These are phyloP conservation scores for Pristionchus fissidentatus DNA, from an alignment of 2,888 invertebrate species.

Conservation along the genomic window DNA sequence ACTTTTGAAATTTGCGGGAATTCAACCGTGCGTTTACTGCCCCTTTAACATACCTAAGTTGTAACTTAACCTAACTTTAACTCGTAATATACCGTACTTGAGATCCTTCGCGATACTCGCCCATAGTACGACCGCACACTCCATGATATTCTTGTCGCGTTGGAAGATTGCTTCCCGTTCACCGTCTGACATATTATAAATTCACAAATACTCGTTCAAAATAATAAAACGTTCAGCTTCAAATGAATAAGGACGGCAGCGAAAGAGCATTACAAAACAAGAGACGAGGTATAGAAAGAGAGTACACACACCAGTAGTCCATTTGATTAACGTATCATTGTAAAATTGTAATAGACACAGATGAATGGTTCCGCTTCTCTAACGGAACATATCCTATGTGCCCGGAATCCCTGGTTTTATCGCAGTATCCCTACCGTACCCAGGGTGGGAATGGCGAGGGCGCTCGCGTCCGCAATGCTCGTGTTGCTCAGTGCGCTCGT, in stretches of 20 bases:
- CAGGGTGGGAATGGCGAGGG: neutral
- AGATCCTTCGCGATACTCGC: constrained; percentile 21
- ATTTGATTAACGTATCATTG: no score
- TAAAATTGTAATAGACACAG: neutral
- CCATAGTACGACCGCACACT: constrained; percentile 47
- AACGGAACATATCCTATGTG: neutral
- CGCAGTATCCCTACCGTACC: neutral
- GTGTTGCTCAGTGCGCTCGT: constrained; percentile 29
- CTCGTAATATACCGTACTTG: constrained; percentile 23
- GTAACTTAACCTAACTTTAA: no score
- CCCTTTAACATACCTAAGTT: no score
- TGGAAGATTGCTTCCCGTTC: neutral
- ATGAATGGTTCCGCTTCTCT: neutral
- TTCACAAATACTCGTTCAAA: no score
- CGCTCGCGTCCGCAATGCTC: neutral
- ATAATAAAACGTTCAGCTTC: no score
- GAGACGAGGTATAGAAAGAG: no score
- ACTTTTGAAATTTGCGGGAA: no score
- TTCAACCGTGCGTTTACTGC: no score
- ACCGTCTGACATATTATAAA: no score
- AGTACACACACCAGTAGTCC: no score
- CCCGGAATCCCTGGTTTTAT: neutral
- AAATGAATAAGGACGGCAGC: neutral
- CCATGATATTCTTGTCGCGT: constrained; percentile 40
- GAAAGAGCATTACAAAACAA: no score